Evolutionary conservation across 1,140 invertebrate species (phyloP).

Genomic region (Hycleus cichorii): DNA sequence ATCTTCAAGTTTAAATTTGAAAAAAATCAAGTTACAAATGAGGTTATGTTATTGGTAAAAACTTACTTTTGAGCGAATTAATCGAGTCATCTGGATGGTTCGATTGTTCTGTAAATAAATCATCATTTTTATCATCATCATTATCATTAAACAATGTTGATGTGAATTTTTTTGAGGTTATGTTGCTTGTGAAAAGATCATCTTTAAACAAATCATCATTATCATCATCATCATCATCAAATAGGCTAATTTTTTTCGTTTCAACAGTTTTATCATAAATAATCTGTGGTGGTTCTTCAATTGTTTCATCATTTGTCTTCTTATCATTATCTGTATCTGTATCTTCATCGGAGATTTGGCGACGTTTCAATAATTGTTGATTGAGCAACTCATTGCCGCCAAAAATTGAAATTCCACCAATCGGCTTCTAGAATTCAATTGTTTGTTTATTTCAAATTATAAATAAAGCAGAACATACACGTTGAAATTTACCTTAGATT

Average conservation of each 20-base stretch:
- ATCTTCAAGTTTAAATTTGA: too few relatives aligned
- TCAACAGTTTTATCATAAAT: neutral
- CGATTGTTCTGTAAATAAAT: conserved; percentile 3
- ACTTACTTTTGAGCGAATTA: too few relatives aligned
- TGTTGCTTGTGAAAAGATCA: conserved; percentile 23
- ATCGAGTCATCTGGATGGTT: too few relatives aligned
- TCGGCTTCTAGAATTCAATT: conserved; percentile 46
- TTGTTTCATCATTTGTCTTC: neutral
- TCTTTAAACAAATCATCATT: conserved; percentile 27
- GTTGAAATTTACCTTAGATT: conserved; percentile 20
- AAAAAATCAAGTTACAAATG: too few relatives aligned
- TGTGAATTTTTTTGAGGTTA: conserved; percentile 12
- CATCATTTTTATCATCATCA: neutral
- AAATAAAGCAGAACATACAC: too few relatives aligned
- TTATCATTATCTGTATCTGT: conserved; percentile 5
- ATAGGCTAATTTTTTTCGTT: conserved; percentile 33
- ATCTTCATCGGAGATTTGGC: conserved; percentile 9
- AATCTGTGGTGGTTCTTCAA: neutral
- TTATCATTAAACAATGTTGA: conserved; percentile 18
- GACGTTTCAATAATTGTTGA: conserved; percentile 30
- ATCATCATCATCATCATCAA: conserved; percentile 35
- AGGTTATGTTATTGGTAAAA: too few relatives aligned
- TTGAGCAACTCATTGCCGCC: conserved; percentile 30
- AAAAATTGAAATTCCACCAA: conserved; percentile 49
- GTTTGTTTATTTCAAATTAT: neutral